These are phyloP conservation scores for Dendroctonus ponderosae DNA, from an alignment of 1,140 invertebrate genomes.

Conservation along the genomic window DNA sequence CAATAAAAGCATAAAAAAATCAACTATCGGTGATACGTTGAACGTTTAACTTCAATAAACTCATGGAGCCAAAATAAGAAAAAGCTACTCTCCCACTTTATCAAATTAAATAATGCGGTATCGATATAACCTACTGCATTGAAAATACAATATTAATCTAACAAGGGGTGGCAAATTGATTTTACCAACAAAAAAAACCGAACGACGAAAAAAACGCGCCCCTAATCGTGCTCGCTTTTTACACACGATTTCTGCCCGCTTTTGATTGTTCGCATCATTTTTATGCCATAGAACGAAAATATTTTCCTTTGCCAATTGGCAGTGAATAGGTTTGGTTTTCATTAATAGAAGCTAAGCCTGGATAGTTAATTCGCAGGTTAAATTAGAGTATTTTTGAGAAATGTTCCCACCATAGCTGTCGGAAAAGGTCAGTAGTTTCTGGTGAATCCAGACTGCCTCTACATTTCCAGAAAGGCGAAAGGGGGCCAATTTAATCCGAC, in stretches of 20 bases:
- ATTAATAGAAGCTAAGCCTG: no score
- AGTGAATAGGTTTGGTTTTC: neutral
- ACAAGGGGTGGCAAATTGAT: slow-evolving; percentile 19
- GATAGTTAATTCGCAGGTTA: no score
- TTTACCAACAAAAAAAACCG: slow-evolving; percentile 15
- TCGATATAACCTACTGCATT: neutral
- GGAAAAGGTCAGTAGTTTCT: no score
- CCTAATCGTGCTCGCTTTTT: slow-evolving; percentile 3
- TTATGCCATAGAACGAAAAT: slow-evolving; percentile 39
- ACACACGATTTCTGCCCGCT: slow-evolving; percentile 8
- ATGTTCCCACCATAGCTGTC: no score
- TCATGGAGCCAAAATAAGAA: neutral
- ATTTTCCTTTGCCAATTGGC: slow-evolving; percentile 30
- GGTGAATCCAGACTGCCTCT: neutral
- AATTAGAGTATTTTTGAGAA: no score
- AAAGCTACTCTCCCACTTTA: neutral
- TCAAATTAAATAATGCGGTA: neutral
- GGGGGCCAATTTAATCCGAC: slow-evolving; percentile 28
- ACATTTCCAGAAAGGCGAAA: slow-evolving; percentile 5
- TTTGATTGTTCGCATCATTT: slow-evolving; percentile 35
- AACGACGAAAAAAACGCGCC: slow-evolving; percentile 34
- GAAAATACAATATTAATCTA: slow-evolving; percentile 9
- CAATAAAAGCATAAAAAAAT: no score
- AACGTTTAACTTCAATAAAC: no score
- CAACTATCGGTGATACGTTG: no score